Evolutionary conservation across 2,888 invertebrate genomes (phyloP).

Genomic region (Limulus polyphemus): DNA sequence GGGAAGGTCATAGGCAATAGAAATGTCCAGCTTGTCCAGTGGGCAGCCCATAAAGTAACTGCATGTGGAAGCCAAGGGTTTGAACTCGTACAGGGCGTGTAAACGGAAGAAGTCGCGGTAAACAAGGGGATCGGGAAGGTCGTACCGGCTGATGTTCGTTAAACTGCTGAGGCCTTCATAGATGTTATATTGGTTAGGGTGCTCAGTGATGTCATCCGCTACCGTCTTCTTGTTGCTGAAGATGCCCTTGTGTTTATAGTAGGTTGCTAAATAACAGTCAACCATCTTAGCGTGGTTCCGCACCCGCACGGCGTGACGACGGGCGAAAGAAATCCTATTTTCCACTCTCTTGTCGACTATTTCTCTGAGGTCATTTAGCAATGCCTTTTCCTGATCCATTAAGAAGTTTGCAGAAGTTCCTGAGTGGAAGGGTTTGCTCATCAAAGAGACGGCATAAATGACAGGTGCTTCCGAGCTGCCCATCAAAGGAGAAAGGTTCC

Average conservation of each 20-base stretch:
- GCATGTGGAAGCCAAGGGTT: slow-evolving; percentile 62
- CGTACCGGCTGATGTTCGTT: slow-evolving; percentile 86
- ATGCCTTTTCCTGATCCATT: slow-evolving; percentile 75
- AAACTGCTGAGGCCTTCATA: slow-evolving; percentile 84
- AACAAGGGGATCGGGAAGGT: slow-evolving; percentile 88
- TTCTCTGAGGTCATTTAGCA: slow-evolving; percentile 66
- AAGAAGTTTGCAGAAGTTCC: slow-evolving; percentile 44
- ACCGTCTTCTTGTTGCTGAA: slow-evolving; percentile 81
- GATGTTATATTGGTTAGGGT: slow-evolving; percentile 42
- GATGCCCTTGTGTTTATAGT: slow-evolving; percentile 82
- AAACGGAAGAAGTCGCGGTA: slow-evolving; percentile 86
- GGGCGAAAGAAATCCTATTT: slow-evolving; percentile 84
- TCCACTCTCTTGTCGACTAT: slow-evolving; percentile 80
- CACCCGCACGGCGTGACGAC: slow-evolving; percentile 88
- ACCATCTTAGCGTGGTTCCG: slow-evolving; percentile 95
- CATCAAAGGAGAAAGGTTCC: slow-evolving; percentile 94
- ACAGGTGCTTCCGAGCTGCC: slow-evolving; percentile 80
- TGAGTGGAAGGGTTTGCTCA: slow-evolving; percentile 22
- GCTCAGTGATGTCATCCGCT: slow-evolving; percentile 67
- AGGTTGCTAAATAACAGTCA: slow-evolving; percentile 84
- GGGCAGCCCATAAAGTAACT: slow-evolving; percentile 90
- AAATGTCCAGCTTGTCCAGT: slow-evolving; percentile 75
- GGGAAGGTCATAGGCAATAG: slow-evolving; percentile 83
- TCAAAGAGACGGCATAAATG: slow-evolving; percentile 61
- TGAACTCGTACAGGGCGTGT: slow-evolving; percentile 78